Evolutionary conservation across 2,113 vertebrate species (phyloP).

Genomic region (Baryphthengus martii): DNA sequence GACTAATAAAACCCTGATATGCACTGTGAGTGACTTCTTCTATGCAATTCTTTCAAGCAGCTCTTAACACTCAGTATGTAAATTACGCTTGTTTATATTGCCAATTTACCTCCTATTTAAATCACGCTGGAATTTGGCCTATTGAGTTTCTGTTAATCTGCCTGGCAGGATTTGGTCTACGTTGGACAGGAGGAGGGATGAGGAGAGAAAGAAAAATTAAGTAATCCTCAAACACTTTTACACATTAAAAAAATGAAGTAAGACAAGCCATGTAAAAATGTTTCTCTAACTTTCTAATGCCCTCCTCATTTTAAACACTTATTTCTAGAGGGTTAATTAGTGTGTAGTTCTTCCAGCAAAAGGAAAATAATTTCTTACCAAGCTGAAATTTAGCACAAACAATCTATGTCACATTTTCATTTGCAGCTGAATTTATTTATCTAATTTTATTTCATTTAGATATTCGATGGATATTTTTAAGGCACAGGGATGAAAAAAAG

Average conservation of each 20-base stretch:
- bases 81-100: constrained; percentile 10
- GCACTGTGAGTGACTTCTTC: neutral
- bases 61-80: constrained; percentile 9
- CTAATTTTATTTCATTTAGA: neutral
- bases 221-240: neutral
- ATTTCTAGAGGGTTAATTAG: constrained; percentile 44
- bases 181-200: neutral
- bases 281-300: neutral
- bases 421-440: neutral
- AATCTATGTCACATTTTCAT: neutral
- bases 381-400: neutral
- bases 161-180: constrained; percentile 20
- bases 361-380: constrained; percentile 3
- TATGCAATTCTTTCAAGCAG: neutral
- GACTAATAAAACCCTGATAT: constrained; percentile 1
- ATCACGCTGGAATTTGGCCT: constrained; percentile 41
- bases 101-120: constrained; percentile 52
- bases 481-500: neutral
- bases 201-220: neutral
- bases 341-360: neutral
- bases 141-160: constrained; percentile 32
- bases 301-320: neutral
- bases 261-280: neutral
- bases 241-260: neutral
- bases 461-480: neutral